phyloP scores from a whole-genome alignment of 1,140 invertebrate species.

The Ericerus pela region DNA sequence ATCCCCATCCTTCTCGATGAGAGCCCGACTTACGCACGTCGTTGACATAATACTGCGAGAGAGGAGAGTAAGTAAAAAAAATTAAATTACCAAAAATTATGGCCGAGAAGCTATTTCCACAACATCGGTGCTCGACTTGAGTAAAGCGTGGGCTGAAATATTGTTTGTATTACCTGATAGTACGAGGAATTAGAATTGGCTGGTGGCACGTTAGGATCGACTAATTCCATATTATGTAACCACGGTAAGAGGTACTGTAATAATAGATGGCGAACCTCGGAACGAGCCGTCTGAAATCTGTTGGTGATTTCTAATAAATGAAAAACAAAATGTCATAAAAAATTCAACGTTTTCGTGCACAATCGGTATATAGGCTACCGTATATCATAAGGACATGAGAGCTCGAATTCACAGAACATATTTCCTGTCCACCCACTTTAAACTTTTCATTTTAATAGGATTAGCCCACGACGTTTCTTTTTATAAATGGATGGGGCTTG shows the following conservation, averaged over 20 bases:
- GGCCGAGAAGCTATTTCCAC: background rate
- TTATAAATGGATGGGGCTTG: too few species aligned
- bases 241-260: constrained; percentile 89
- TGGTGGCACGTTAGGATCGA: constrained; percentile 87
- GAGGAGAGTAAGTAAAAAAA: constrained; percentile 7
- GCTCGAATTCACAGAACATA: too few species aligned
- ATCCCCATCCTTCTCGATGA: constrained; percentile 85
- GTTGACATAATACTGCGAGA: constrained; percentile 49
- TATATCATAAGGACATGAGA: too few species aligned
- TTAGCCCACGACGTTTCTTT: too few species aligned
- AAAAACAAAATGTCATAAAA: background rate
- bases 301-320: constrained; percentile 80
- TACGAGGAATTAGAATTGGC: constrained; percentile 58
- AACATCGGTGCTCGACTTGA: background rate
- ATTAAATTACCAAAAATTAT: background rate
- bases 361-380: too few species aligned
- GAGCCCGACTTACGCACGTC: constrained; percentile 46
- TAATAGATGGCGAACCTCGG: constrained; percentile 73
- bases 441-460: too few species aligned
- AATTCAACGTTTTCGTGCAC: too few species aligned
- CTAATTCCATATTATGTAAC: constrained; percentile 96
- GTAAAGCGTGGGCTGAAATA: too few species aligned
- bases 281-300: constrained; percentile 85
- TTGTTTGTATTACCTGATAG: constrained; percentile 64
- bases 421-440: too few species aligned